Evolutionary conservation across 1,140 invertebrate genomes (phyloP).

Genomic region (Drosophila auraria): DNA sequence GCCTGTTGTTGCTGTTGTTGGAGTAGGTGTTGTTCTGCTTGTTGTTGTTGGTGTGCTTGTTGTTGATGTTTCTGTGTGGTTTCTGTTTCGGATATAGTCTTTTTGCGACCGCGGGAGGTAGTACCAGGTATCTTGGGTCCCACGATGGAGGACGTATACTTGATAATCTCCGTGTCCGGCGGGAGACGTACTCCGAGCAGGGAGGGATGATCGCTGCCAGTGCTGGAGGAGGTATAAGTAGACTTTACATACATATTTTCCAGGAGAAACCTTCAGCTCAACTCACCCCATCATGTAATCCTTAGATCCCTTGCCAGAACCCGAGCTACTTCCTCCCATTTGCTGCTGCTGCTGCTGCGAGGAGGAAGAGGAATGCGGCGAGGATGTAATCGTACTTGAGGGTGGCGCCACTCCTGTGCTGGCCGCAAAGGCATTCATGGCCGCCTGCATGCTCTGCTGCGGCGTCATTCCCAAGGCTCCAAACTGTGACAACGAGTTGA

Average conservation of each 20-base stretch:
- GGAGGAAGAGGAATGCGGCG: constrained; percentile 38
- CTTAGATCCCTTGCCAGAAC: constrained; percentile 57
- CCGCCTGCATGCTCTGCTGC: constrained; percentile 84
- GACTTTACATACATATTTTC: not conserved
- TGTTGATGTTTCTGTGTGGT: constrained; percentile 52
- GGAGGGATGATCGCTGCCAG: constrained; percentile 90
- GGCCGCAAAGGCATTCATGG: constrained; percentile 84
- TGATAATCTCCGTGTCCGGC: constrained; percentile 95
- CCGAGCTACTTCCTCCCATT: constrained; percentile 33
- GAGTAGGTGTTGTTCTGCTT: constrained; percentile 28
- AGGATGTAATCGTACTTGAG: constrained; percentile 61
- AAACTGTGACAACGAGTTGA: constrained; percentile 82
- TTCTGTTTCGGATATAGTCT: constrained; percentile 93
- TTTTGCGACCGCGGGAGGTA: constrained; percentile 93
- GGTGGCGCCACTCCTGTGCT: constrained; percentile 56
- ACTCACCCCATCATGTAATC: constrained; percentile 86
- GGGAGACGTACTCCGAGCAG: constrained; percentile 92
- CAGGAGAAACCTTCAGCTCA: no score
- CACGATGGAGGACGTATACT: constrained; percentile 93
- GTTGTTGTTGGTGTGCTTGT: constrained; percentile 85
- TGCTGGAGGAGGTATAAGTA: constrained; percentile 14
- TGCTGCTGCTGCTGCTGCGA: constrained; percentile 59
- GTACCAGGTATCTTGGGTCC: constrained; percentile 93
- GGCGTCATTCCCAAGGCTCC: constrained; percentile 81
- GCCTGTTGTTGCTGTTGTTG: constrained; percentile 60